Evolutionary conservation across 2,113 vertebrate species (phyloP), one percentile per base, ranked within the genome.

Genomic region (Bolborhynchus lineola): DNA sequence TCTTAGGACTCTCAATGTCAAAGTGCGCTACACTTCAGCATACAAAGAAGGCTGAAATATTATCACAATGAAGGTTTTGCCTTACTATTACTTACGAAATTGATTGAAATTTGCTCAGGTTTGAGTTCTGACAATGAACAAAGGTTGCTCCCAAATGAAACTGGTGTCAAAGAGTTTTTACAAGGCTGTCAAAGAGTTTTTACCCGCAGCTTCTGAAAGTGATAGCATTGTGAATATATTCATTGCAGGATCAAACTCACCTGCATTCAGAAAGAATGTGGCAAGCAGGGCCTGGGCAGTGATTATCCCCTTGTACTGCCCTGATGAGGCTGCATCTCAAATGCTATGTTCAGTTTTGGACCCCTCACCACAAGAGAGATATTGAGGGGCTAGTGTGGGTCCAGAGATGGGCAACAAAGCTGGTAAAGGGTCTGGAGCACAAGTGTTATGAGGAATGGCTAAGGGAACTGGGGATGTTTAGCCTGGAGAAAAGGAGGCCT

Each of bases 221-320:
- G 35, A 82, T 46, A 76, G 7, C 16, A 44, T 16, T 69, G 15
- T 25, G 59, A 83, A 63, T 59, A 35, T 26, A 59, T 33, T 35
- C 15, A 57, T 28, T 80, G 3, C 5, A 90, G 37, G 21, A 67
- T 28, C 70, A 86, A 77, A 69, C 9, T 76, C 28, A 3, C 13
- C 59, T 77, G 52, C 50, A 88, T 70, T 67, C 16, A 53, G 59
- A 37, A 93, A 53, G 10, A 37, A 63, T 21, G 31, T 53, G 29
- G 18, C 9, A 29, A 42, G n/a, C 28, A 77, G 21, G 13, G 33
- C 11, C 5, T 76, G 29, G 7, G 37, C 13, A 33, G 21, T 37
- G 29, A 59, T 41, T 1, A 0, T 25, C 5, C 2, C 12, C 33
- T 55, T 35, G 37, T 31, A 31, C 6, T 68, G 2, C 7, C n/a